Evolutionary conservation across 2,113 vertebrate species (phyloP).

Genomic region (Marmota monax): DNA sequence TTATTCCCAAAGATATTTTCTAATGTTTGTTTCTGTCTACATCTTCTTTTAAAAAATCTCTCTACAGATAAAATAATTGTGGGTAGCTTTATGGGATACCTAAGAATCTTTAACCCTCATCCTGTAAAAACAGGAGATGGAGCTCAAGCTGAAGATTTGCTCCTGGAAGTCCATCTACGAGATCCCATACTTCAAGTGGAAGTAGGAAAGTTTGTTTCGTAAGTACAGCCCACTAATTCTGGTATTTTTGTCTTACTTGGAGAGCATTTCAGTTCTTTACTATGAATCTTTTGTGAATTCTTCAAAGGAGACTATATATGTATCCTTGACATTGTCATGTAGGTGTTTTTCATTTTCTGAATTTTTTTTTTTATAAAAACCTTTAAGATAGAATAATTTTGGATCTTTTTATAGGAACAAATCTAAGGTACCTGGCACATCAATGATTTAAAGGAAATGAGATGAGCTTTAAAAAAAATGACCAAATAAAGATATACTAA

Average conservation of each 20-base stretch:
- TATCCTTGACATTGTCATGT: neutral
- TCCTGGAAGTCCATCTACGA: constrained; percentile 94
- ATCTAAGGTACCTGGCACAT: neutral
- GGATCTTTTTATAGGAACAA: neutral
- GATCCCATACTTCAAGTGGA: constrained; percentile 96
- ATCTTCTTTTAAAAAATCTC: constrained; percentile 51
- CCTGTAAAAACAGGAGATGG: constrained; percentile 89
- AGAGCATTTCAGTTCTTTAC: neutral
- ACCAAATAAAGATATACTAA: constrained; percentile 14
- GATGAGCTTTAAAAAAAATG: constrained; percentile 34
- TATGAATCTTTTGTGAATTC: neutral
- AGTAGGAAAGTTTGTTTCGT: constrained; percentile 99
- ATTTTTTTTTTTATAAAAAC: neutral
- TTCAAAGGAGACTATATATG: neutral
- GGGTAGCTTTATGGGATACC: constrained; percentile 96
- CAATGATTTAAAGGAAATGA: constrained; percentile 21
- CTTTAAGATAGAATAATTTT: neutral
- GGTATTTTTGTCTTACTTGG: neutral
- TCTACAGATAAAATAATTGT: constrained; percentile 96
- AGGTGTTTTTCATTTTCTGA: neutral
- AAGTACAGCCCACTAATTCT: constrained; percentile 86
- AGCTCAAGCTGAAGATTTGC: constrained; percentile 90
- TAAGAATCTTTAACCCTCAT: constrained; percentile 94
- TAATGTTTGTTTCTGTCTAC: neutral
- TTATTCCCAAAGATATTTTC: neutral